phyloP scores from a whole-genome alignment of 2,888 invertebrate species.

The Rotaria socialis region DNA sequence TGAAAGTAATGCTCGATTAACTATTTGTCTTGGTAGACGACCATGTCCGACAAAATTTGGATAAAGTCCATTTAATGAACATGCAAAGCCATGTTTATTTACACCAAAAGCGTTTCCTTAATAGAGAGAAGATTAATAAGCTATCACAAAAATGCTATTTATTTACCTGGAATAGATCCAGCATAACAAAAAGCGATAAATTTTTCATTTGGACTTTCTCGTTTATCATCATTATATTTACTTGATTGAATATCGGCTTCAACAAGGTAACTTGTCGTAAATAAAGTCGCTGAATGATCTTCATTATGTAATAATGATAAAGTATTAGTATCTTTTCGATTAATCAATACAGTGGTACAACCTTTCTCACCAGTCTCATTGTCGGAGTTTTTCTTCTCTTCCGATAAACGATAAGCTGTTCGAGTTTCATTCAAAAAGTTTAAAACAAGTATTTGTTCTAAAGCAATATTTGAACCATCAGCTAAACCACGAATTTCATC shows the following conservation, averaged over 20 bases:
- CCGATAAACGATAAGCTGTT: not conserved
- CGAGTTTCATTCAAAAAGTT: slow-evolving; percentile 18
- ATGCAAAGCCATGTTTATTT: slow-evolving; percentile 32
- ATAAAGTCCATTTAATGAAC: slow-evolving; percentile 19
- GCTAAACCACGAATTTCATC: slow-evolving; percentile 43
- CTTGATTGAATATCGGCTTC: slow-evolving; percentile 35
- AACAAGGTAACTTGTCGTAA: slow-evolving; percentile 31
- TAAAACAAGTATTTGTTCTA: slow-evolving; percentile 37
- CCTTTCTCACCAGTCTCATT: slow-evolving; percentile 28
- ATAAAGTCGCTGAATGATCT: slow-evolving; percentile 38
- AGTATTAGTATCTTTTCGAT: not conserved
- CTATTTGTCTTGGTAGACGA: slow-evolving; percentile 40
- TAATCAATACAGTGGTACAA: not conserved
- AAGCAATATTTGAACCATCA: slow-evolving; percentile 38
- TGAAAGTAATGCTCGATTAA: slow-evolving; percentile 42
- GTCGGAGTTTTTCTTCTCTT: not conserved
- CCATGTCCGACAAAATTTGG: not conserved
- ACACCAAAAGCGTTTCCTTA: slow-evolving; percentile 24
- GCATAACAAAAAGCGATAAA: slow-evolving; percentile 44
- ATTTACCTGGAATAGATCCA: not conserved
- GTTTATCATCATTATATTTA: not conserved
- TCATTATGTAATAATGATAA: slow-evolving; percentile 44
- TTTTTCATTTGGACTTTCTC: slow-evolving; percentile 36
- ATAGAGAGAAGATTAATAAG: not conserved
- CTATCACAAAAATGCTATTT: not conserved